A percentile compares a stretch with the other conserved stretches of the same genome.
phyloP scores from a whole-genome alignment of 2,888 invertebrate species.

The Nycteola revayana region DNA sequence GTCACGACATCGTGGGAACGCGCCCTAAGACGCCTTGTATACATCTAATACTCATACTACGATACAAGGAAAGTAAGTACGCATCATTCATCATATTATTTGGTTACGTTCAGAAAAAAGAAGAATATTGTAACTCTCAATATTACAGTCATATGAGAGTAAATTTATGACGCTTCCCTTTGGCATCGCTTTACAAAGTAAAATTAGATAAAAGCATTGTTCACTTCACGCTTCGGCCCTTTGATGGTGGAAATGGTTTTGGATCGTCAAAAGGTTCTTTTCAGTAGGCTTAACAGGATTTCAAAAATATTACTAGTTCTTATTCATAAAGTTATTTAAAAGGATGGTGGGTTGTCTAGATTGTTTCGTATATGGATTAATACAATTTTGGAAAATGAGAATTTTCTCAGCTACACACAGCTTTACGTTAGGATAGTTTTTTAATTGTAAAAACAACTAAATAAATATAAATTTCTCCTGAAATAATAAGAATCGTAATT shows the following conservation, averaged over 20 bases:
- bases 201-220: constrained; percentile 24
- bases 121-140: constrained; percentile 18
- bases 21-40: no score
- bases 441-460: no score
- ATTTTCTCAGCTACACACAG: no score
- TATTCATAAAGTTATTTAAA: no score
- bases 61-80: not conserved
- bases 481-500: no score
- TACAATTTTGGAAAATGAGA: no score
- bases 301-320: not conserved
- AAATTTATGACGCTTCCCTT: constrained; percentile 18
- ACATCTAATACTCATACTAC: no score
- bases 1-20: no score
- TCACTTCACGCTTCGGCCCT: constrained; percentile 15
- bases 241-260: constrained; percentile 13
- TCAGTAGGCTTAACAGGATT: constrained; percentile 1
- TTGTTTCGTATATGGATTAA: no score
- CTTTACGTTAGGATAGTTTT: no score
- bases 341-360: no score
- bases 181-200: constrained; percentile 6
- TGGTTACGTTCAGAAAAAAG: constrained; percentile 20
- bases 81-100: constrained; percentile 25
- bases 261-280: constrained; percentile 6
- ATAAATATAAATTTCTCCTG: no score
- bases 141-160: constrained; percentile 16